A percentile compares a stretch with the other conserved stretches of the same genome.
Conservation (phyloP, 2,113 vertebrate genomes). For the Chascanopsetta lugubris region DNA sequence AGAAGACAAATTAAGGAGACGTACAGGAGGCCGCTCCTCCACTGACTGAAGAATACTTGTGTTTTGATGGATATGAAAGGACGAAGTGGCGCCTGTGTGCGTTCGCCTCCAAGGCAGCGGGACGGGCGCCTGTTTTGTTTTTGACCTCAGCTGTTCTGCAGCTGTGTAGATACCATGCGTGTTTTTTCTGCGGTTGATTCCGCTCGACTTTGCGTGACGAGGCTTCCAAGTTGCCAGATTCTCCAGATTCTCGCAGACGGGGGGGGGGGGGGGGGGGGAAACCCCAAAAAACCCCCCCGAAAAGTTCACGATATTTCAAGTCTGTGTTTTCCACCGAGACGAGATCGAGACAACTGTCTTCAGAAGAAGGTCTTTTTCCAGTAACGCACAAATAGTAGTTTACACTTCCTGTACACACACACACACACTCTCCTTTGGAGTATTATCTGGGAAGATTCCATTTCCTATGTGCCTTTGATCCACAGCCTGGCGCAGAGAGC, state of each 20-base stretch:
- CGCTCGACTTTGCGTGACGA: neutral
- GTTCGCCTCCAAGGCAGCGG: neutral
- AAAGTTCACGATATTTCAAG: no score
- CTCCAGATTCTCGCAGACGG: constrained; percentile 7
- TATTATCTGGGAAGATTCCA: no score
- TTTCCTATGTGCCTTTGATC: no score
- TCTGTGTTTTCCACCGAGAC: no score
- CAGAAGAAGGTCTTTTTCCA: no score
- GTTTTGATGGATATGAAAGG: neutral
- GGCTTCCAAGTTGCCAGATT: neutral
- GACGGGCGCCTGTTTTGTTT: neutral
- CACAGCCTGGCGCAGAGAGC: no score
- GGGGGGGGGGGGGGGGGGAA: neutral
- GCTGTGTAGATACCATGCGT: neutral
- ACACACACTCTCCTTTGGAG: neutral
- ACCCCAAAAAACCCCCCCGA: no score
- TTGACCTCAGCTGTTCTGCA: neutral
- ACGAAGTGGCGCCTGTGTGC: neutral
- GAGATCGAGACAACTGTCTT: no score
- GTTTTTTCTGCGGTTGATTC: neutral
- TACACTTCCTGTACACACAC: neutral
- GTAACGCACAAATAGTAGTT: neutral
- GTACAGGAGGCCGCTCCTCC: neutral
- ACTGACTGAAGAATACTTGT: neutral
- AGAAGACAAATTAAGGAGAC: neutral